Evolutionary conservation across 2,797 vertebrate species (phyloP).

Genomic region (Graptemys geographica): DNA sequence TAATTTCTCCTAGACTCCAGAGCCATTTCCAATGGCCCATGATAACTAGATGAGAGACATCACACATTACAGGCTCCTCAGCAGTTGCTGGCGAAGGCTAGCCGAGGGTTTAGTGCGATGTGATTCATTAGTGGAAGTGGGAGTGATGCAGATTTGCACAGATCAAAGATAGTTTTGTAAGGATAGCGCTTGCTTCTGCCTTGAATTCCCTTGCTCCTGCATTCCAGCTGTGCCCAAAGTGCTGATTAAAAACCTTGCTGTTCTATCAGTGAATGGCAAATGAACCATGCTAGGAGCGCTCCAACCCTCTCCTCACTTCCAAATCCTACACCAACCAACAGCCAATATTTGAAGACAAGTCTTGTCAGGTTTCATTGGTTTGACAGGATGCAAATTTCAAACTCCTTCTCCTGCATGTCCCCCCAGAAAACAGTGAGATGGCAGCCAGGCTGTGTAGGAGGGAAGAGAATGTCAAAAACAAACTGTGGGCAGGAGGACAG

Average conservation of each 20-base stretch:
- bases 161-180: background rate
- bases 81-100: too few relatives aligned
- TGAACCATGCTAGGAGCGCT: too few relatives aligned
- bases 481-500: background rate
- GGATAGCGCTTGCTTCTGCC: background rate
- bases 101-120: background rate
- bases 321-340: background rate
- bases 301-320: background rate
- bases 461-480: background rate
- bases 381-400: background rate
- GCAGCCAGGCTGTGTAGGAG: background rate
- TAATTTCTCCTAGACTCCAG: background rate
- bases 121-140: background rate
- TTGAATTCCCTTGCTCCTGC: background rate
- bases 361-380: too few relatives aligned
- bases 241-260: too few relatives aligned
- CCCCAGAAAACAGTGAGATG: background rate
- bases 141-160: fast-evolving
- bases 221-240: background rate
- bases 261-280: too few relatives aligned
- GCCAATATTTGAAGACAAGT: background rate
- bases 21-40: background rate
- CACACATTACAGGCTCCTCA: background rate
- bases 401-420: background rate
- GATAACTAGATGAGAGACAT: background rate